Evolutionary conservation across 2,888 invertebrate genomes (phyloP).

Genomic region (Kuschelorhynchus macadamiae): DNA sequence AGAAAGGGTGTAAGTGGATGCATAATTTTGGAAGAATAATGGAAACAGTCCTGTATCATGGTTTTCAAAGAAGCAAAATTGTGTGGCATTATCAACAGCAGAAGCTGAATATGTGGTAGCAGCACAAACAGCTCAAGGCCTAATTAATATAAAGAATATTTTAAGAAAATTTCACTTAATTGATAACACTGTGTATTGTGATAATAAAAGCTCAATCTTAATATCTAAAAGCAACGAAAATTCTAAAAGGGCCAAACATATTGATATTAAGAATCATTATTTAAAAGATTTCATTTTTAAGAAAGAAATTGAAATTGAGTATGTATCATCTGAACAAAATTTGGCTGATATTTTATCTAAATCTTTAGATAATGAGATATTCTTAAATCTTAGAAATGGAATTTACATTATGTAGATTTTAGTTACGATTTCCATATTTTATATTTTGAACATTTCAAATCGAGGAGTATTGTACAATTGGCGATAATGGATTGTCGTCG

Average conservation of each 20-base stretch:
- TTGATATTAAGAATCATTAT: slow-evolving; percentile 40
- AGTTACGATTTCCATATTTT: not conserved
- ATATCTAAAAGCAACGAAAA: not conserved
- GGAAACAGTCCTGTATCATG: slow-evolving; percentile 11
- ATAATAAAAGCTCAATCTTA: not conserved
- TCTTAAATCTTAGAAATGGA: slow-evolving; percentile 27
- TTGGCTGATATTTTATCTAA: slow-evolving; percentile 38
- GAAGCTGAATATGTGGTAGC: slow-evolving; percentile 27
- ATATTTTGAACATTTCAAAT: not conserved
- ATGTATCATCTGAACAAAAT: slow-evolving; percentile 38
- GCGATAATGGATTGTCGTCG: no score
- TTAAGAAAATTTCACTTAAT: not conserved
- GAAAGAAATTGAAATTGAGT: slow-evolving; percentile 31
- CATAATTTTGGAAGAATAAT: not conserved
- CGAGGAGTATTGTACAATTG: no score
- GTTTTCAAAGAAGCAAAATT: slow-evolving; percentile 23
- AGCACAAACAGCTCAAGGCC: not conserved
- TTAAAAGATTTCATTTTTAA: slow-evolving; percentile 31
- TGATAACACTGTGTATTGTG: not conserved
- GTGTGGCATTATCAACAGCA: slow-evolving; percentile 20
- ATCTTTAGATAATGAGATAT: slow-evolving; percentile 27
- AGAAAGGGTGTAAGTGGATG: no score
- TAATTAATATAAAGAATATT: not conserved
- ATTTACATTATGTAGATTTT: slow-evolving; percentile 3
- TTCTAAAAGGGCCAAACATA: slow-evolving; percentile 19